These are phyloP conservation scores for Hydriomena furcata DNA, from an alignment of 2,888 invertebrate species.

Conservation along the genomic window DNA sequence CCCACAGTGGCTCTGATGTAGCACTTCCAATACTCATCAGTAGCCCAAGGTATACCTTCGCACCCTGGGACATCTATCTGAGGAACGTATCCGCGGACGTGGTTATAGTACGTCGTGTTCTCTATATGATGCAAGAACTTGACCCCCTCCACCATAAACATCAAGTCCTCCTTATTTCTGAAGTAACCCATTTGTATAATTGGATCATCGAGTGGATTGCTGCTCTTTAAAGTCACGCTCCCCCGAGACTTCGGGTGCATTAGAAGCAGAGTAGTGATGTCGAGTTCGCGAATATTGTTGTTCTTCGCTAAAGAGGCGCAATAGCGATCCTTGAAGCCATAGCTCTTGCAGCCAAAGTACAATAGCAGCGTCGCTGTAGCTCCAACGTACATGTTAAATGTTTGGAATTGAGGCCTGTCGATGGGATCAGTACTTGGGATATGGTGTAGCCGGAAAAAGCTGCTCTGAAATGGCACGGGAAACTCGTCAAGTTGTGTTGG, in stretches of 20 bases:
- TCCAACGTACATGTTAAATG: slow-evolving; percentile 60
- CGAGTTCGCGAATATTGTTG: slow-evolving; percentile 55
- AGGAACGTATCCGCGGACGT: slow-evolving; percentile 49
- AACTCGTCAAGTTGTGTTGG: slow-evolving; percentile 44
- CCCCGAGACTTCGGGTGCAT: slow-evolving; percentile 67
- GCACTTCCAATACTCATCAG: slow-evolving; percentile 86
- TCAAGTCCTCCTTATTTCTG: slow-evolving; percentile 53
- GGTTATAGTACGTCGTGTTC: slow-evolving; percentile 56
- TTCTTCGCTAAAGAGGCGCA: slow-evolving; percentile 53
- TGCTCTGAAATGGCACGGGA: slow-evolving; percentile 58
- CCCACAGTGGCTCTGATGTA: slow-evolving; percentile 80
- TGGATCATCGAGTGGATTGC: slow-evolving; percentile 60
- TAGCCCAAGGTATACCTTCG: slow-evolving; percentile 66
- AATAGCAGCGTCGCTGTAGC: slow-evolving; percentile 52
- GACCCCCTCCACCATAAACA: slow-evolving; percentile 49
- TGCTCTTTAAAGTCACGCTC: slow-evolving; percentile 55
- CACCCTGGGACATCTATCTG: slow-evolving; percentile 77
- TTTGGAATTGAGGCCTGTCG: slow-evolving; percentile 61
- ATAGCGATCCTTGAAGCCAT: slow-evolving; percentile 38
- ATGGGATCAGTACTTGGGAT: slow-evolving; percentile 21
- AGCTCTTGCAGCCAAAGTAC: slow-evolving; percentile 47
- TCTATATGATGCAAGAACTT: slow-evolving; percentile 53
- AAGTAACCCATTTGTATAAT: slow-evolving; percentile 61
- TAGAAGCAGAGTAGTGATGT: slow-evolving; percentile 46
- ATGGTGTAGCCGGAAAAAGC: slow-evolving; percentile 52